A percentile compares a stretch with the other conserved stretches of the same genome.
Evolutionary conservation across 1,140 invertebrate genomes (phyloP).

Genomic region (Pantala flavescens): DNA sequence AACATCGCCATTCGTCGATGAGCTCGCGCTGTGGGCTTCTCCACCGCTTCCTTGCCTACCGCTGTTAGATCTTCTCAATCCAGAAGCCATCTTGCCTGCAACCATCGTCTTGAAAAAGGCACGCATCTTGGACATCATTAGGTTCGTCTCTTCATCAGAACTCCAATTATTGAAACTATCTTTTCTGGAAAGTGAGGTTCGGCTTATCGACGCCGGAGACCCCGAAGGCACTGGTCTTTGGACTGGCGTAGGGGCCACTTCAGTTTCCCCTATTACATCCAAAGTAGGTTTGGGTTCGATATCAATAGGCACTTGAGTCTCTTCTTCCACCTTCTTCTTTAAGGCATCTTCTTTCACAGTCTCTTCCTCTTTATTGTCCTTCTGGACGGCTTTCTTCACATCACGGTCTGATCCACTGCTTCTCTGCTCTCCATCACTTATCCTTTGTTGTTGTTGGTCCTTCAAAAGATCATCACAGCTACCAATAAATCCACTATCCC

Average conservation of each 20-base stretch:
- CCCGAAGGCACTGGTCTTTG: constrained; percentile 19
- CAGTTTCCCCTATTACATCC: background rate
- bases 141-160: constrained; percentile 83
- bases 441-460: constrained; percentile 24
- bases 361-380: background rate
- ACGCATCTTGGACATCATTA: constrained; percentile 90
- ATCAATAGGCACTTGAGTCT: background rate
- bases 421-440: constrained; percentile 14
- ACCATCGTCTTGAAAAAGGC: constrained; percentile 84
- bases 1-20: background rate
- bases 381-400: background rate
- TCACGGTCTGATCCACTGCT: constrained; percentile 17
- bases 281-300: background rate
- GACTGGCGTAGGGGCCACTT: background rate
- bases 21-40: constrained; percentile 14
- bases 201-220: constrained; percentile 34
- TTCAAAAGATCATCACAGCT: constrained; percentile 77
- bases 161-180: constrained; percentile 90
- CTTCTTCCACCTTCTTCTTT: background rate
- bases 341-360: background rate
- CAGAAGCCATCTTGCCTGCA: constrained; percentile 32
- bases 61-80: constrained; percentile 29
- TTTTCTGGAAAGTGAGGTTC: constrained; percentile 52
- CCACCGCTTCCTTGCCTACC: constrained; percentile 33
- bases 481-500: constrained; percentile 77